A percentile compares a stretch with the other conserved stretches of the same genome.
These are phyloP conservation scores for Ceratotherium simum DNA, from an alignment of 2,113 vertebrate species.

Conservation along the genomic window DNA sequence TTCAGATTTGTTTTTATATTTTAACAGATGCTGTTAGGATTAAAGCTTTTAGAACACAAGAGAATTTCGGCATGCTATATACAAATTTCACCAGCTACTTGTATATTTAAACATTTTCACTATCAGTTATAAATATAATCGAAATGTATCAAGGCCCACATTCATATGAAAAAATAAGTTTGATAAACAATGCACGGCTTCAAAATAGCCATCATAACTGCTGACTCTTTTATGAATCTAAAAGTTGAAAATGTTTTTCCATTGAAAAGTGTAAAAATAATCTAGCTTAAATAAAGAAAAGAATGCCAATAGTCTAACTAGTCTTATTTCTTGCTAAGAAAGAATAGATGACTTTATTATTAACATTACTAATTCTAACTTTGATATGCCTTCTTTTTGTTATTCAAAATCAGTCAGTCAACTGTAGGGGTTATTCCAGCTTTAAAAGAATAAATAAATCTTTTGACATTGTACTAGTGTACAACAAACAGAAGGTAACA, in stretches of 20 bases:
- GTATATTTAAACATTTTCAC: slow-evolving; percentile 44
- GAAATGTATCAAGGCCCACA: background rate
- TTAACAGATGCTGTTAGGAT: slow-evolving; percentile 33
- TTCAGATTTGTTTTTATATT: slow-evolving; percentile 47
- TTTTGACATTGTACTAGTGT: background rate
- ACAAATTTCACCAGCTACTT: slow-evolving; percentile 45
- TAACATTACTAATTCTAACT: background rate
- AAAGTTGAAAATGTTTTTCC: slow-evolving; percentile 39
- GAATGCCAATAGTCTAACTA: slow-evolving; percentile 21
- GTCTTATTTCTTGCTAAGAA: slow-evolving; percentile 9
- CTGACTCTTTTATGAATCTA: slow-evolving; percentile 23
- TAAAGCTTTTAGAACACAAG: slow-evolving; percentile 49
- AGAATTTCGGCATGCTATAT: background rate
- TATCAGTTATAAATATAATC: slow-evolving; percentile 9
- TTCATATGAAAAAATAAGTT: slow-evolving; percentile 6
- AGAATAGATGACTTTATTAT: background rate
- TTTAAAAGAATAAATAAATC: slow-evolving; percentile 8
- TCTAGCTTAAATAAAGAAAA: slow-evolving; percentile 43
- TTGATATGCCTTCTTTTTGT: slow-evolving; percentile 7
- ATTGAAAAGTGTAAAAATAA: slow-evolving; percentile 50
- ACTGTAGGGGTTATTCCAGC: background rate
- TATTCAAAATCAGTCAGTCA: slow-evolving; percentile 42
- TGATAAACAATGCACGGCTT: slow-evolving; percentile 1
- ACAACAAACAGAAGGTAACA: background rate
- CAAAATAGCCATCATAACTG: slow-evolving; percentile 35